Conservation (phyloP, 1,140 invertebrate genomes). For the Melipona quadrifasciata region DNA sequence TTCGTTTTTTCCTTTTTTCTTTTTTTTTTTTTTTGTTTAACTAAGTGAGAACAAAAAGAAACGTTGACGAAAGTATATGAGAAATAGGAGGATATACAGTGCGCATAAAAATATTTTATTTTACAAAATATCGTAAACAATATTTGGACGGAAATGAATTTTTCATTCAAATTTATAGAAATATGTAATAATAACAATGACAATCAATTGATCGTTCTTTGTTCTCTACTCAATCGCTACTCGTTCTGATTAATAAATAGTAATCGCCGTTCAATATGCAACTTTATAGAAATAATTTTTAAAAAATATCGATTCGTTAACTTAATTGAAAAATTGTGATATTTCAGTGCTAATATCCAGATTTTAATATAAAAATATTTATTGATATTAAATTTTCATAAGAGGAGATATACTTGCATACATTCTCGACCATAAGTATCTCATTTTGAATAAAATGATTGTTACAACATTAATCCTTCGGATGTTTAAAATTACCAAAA, state of each 20-base stretch:
- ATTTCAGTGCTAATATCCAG: neutral
- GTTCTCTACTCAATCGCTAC: neutral
- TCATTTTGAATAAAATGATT: too few relatives aligned
- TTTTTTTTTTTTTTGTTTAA: neutral
- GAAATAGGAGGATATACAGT: neutral
- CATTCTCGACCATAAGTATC: too few relatives aligned
- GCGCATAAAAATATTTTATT: conserved; percentile 22
- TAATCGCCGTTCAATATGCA: neutral
- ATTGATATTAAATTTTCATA: neutral
- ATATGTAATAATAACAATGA: neutral
- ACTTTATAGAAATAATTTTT: neutral
- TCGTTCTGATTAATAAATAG: neutral
- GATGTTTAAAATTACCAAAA: too few relatives aligned
- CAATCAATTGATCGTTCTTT: neutral
- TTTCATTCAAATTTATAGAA: neutral
- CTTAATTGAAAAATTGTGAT: neutral
- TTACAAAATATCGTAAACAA: neutral
- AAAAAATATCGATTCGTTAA: neutral
- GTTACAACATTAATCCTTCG: too few relatives aligned
- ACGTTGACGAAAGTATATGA: neutral
- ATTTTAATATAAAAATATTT: neutral
- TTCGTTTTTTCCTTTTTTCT: too few relatives aligned
- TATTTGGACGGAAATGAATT: neutral
- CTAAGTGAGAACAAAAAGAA: neutral
- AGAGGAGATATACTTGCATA: neutral